phyloP scores from a whole-genome alignment of 2,888 invertebrate genomes.

The Lepidocyrtoides sp. region DNA sequence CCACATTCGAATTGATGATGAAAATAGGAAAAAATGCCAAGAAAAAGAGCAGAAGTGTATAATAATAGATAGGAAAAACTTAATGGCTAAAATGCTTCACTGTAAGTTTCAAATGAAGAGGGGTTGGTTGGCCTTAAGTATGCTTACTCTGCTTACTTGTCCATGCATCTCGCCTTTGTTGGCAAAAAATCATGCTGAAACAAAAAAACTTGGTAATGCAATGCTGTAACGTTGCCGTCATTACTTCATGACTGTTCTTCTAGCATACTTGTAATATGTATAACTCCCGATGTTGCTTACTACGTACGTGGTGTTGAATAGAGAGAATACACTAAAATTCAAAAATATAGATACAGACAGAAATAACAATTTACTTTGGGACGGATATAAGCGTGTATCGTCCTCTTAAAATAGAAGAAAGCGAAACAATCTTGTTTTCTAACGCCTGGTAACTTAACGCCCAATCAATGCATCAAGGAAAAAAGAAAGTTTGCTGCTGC shows the following conservation, averaged over 20 bases:
- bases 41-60: not conserved
- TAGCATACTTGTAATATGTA: not conserved
- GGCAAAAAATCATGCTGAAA: constrained; percentile 35
- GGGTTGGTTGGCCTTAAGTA: not conserved
- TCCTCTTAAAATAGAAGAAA: not conserved
- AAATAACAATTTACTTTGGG: constrained; percentile 9
- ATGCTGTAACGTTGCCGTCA: constrained; percentile 12
- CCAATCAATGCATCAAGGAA: constrained; percentile 72
- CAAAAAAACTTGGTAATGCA: not conserved
- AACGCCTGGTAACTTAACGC: constrained; percentile 68
- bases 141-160: too few species aligned
- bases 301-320: too few species aligned
- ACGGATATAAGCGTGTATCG: constrained; percentile 1
- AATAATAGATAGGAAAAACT: constrained; percentile 18
- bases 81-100: constrained; percentile 14
- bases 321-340: constrained; percentile 29
- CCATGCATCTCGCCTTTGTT: constrained; percentile 20
- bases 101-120: not conserved
- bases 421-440: constrained; percentile 57
- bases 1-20: not conserved
- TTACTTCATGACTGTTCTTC: not conserved
- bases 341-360: constrained; percentile 1
- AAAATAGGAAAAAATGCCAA: not conserved
- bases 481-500: constrained; percentile 61
- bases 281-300: not conserved